A percentile compares a stretch with the other conserved stretches of the same genome.
phyloP scores from a whole-genome alignment of 2,888 invertebrate genomes.

The Timandra comae region DNA sequence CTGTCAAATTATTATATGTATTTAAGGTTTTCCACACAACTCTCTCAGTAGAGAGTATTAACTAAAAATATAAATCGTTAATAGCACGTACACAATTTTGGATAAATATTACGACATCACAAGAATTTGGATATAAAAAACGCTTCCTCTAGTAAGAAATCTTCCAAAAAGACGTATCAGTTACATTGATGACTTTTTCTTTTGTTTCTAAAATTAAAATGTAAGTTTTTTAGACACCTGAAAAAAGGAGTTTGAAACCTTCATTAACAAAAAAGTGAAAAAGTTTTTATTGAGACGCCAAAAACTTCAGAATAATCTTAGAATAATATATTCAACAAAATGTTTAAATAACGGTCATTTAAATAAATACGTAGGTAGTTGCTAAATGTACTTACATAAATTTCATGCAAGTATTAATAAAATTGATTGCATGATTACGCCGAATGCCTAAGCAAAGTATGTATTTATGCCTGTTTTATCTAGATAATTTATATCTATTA shows the following conservation, averaged over 20 bases:
- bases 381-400: no score
- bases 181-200: constrained; percentile 69
- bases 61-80: constrained; percentile 45
- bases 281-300: no score
- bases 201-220: constrained; percentile 71
- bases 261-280: background rate
- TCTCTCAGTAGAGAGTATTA: constrained; percentile 64
- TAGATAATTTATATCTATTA: no score
- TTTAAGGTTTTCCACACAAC: constrained; percentile 54
- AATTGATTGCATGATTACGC: no score
- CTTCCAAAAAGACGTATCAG: constrained; percentile 69
- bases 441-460: no score
- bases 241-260: background rate
- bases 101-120: constrained; percentile 73
- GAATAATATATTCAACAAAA: no score
- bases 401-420: no score
- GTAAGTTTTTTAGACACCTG: constrained; percentile 37
- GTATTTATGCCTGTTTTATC: no score
- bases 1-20: constrained; percentile 57
- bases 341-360: no score
- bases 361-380: no score
- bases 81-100: constrained; percentile 69
- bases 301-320: no score
- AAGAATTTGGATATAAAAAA: constrained; percentile 76
- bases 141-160: constrained; percentile 67